Base-by-base conservation (phyloP, 2,113 vertebrate species). In the Lampris megalopsis region DNA sequence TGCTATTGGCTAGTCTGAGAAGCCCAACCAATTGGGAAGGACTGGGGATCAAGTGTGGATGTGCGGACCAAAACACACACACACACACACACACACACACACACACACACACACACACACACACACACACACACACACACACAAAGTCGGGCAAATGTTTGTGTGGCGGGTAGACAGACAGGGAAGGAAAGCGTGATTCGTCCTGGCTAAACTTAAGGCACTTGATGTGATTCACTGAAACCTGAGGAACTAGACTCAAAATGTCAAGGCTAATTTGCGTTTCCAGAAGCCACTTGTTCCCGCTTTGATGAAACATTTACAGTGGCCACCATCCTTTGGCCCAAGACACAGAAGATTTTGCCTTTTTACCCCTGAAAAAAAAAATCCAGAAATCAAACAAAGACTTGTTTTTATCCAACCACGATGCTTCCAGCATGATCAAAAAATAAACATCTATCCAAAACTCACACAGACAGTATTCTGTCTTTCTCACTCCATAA, bases 191-290 rank as follows among this genome's bases (percentile, higher is more conserved):
- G 49, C 65, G 8, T 42, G 36, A 57, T 68, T 78, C 75, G 61
- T 57, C 68, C 40, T 58, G 65, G 48, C 38, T 63, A 58, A 54
- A 71, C 62, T 50, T 13, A 62, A 52, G 65, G 66, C 73, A 79
- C 52, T 4, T 81, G 79, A 64, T 61, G 66, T 87, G 86, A 89
- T 83, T 89, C 88, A 87, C 63, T 10, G 13, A 68, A 79, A 84
- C 83, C 79, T 36, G 67, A 86, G 90, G 77, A 89, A 63, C 73
- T 86, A 82, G 80, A 90, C 83, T 83, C 71, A 89, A 88, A 67
- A 85, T 63, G 80, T 89, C 81, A 71, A 50, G 77, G 79, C 71
- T 77, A 10, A 82, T 88, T 74, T 85, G 71, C 38, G 53, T 73
- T 75, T 66, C 76, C 58, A 68, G 62, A 61, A 57, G 24, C 60